phyloP scores from a whole-genome alignment of 2,113 vertebrate genomes.

The Mastomys natalensis region DNA sequence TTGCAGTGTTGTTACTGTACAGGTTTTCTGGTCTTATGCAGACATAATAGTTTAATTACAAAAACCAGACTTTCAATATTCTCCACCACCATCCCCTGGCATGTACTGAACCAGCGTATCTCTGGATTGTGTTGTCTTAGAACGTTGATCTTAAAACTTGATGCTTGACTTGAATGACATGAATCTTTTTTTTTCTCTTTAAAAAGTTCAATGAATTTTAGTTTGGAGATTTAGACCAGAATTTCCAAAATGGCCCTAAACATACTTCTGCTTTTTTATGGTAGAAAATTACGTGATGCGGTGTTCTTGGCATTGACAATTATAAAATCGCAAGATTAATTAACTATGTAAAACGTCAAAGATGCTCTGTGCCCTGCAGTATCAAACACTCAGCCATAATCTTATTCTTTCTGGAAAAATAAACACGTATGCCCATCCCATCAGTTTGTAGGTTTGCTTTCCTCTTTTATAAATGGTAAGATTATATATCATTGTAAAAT shows the following conservation, averaged over 20 bases:
- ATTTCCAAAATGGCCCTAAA: background rate
- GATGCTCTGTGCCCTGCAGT: background rate
- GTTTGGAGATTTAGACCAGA: background rate
- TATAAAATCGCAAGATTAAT: background rate
- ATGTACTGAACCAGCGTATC: background rate
- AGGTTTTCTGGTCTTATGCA: background rate
- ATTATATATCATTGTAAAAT: background rate
- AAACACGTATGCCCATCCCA: background rate
- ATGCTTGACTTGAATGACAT: background rate
- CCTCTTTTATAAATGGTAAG: background rate
- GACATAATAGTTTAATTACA: background rate
- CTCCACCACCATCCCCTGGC: background rate
- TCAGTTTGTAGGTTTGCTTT: background rate
- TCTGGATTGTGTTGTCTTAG: background rate
- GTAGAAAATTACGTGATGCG: too few species aligned
- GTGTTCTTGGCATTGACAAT: background rate
- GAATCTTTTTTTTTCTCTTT: background rate
- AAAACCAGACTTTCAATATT: background rate
- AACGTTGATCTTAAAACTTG: background rate
- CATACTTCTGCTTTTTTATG: too few species aligned
- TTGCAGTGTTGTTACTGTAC: background rate
- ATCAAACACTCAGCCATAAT: background rate
- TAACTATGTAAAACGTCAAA: background rate
- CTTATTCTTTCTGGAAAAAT: background rate
- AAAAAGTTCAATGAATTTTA: background rate